Base-by-base conservation (phyloP, 2,888 invertebrate species). In the Scotopteryx bipunctaria region DNA sequence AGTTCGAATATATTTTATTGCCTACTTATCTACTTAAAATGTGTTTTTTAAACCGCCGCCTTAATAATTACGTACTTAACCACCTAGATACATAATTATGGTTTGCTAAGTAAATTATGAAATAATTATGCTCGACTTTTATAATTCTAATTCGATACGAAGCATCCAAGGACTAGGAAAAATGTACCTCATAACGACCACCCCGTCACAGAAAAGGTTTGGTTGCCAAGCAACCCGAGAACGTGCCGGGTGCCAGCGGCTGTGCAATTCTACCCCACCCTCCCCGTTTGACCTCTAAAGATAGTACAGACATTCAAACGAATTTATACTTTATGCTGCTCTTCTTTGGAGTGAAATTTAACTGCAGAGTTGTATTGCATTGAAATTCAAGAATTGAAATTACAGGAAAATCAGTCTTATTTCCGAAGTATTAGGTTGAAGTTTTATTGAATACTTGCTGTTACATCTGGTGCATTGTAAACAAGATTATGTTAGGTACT, bases 181-280 rank as follows among this genome's bases (percentile, higher is more conserved):
- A 9, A 15, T 19, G 8, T 35, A 14, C 23, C 14, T 6, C 13
- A 13, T 36, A 38, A n/a, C 29, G 13, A 17, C 17, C 17, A 41
- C 29, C 36, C 21, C 9, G 15, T 13, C 35, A 42, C 23, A 23
- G 16, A 35, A 23, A 16, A 31, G 8, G 37, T 33, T 17, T 13
- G 11, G 52, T 53, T 53, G 46, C 42, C 33, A 43, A 15, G 52
- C 40, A 53, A 53, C 52, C 31, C 19, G 32, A 42, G 52, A 46
- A 42, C 52, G 46, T 46, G 51, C 45, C 41, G 36, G 49, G 11
- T 25, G 48, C 41, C 43, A 17, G 33, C 27, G 15, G 38, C 32
- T 33, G 33, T 47, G 47, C 47, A 47, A 37, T 31, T 40, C 14
- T 33, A 51, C 44, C 45, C 45, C 45, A 31, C 40, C 32, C 8